Evolutionary conservation across 2,113 vertebrate genomes (phyloP).

Genomic region (Chrysochloris asiatica): DNA sequence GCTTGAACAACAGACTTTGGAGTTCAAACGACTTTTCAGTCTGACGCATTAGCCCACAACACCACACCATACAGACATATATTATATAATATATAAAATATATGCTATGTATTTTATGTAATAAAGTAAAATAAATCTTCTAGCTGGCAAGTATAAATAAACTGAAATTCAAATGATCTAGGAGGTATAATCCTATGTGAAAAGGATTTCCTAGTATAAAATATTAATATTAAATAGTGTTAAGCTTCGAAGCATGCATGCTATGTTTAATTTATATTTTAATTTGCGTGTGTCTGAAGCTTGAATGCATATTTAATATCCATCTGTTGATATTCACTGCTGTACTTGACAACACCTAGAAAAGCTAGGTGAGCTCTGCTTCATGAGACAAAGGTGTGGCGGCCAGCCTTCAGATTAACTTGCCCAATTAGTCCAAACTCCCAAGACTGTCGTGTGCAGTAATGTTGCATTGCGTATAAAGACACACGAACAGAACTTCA

Average conservation of each 20-base stretch:
- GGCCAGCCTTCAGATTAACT: background rate
- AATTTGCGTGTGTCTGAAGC: background rate
- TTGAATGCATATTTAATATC: background rate
- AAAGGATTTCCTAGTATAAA: slow-evolving; percentile 36
- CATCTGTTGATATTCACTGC: background rate
- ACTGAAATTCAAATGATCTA: slow-evolving; percentile 5
- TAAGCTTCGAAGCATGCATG: too few species aligned
- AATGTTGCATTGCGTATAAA: background rate
- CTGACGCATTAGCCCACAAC: background rate
- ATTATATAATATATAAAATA: too few species aligned
- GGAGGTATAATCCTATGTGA: background rate
- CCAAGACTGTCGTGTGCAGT: background rate
- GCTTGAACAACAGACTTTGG: too few species aligned
- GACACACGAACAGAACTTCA: background rate
- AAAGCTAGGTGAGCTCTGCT: background rate
- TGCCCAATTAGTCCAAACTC: background rate
- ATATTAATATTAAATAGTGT: background rate
- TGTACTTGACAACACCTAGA: background rate
- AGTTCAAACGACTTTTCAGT: too few species aligned
- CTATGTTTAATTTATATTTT: background rate
- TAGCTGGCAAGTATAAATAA: too few species aligned
- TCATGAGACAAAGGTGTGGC: background rate
- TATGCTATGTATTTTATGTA: too few species aligned
- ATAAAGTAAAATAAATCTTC: too few species aligned
- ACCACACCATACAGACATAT: too few species aligned